A percentile compares a stretch with the other conserved stretches of the same genome.
Conservation (phyloP, 37 sponge, comb jelly and placozoan genomes). For the Petrosia ficiformis region DNA sequence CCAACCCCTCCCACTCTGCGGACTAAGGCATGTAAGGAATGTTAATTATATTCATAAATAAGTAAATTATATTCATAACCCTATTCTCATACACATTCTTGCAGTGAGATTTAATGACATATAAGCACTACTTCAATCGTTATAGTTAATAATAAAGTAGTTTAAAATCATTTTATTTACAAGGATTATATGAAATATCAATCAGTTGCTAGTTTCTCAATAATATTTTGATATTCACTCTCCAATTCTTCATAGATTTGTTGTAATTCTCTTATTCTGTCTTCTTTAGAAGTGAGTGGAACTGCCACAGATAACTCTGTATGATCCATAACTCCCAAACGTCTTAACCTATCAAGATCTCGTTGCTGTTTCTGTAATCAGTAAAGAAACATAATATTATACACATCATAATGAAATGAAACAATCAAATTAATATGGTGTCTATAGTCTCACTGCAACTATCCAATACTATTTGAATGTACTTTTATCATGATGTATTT, state of each 20-base stretch:
- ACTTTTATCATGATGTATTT: no score
- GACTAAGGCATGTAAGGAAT: no score
- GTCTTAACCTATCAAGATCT: constrained; percentile 50
- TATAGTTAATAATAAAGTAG: background rate
- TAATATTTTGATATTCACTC: constrained; percentile 48
- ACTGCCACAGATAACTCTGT: constrained; percentile 44
- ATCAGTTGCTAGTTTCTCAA: constrained; percentile 51
- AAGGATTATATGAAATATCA: background rate
- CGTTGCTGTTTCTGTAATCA: constrained; percentile 49
- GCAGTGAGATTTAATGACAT: no score
- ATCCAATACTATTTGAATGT: no score
- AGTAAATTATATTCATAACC: no score
- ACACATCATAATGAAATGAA: background rate
- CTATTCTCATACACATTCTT: no score
- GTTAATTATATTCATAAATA: no score
- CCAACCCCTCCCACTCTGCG: no score
- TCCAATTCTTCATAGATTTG: constrained; percentile 53
- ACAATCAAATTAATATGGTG: background rate
- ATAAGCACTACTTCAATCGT: no score
- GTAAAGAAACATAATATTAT: no score
- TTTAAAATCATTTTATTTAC: background rate
- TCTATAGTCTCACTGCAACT: no score
- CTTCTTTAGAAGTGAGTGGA: constrained; percentile 44
- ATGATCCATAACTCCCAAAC: constrained; percentile 21
- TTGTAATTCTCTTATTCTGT: constrained; percentile 54